These are phyloP conservation scores for Lipotes vexillifer DNA, from an alignment of 2,113 vertebrate species.

Conservation along the genomic window DNA sequence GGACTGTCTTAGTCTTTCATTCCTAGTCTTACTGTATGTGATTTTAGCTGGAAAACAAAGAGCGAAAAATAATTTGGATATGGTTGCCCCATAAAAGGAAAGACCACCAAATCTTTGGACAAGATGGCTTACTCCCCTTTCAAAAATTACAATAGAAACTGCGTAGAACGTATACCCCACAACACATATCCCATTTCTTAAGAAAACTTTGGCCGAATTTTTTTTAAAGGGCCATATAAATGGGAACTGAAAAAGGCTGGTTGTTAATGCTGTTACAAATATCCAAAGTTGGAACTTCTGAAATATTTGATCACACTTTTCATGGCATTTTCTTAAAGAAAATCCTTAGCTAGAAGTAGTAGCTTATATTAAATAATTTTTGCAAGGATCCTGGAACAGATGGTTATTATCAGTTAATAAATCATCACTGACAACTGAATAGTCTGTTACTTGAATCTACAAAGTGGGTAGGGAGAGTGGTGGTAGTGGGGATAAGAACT, in stretches of 20 bases:
- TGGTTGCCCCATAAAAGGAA: not conserved
- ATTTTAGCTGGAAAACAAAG: not conserved
- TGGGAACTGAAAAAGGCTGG: not conserved
- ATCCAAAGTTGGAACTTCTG: not conserved
- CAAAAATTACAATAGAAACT: not conserved
- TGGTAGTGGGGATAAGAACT: not conserved
- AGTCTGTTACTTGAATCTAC: conserved; percentile 14
- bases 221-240: not conserved
- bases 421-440: not conserved
- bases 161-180: not conserved
- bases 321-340: not conserved
- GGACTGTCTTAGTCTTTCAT: not conserved
- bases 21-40: not conserved
- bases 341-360: not conserved
- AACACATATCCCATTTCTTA: not conserved
- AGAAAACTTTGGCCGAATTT: not conserved
- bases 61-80: not conserved
- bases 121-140: not conserved
- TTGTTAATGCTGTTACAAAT: not conserved
- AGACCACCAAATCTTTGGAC: not conserved
- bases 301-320: not conserved
- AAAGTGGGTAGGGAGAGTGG: not conserved
- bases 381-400: not conserved
- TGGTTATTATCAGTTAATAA: not conserved
- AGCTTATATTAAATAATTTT: not conserved